A percentile compares a stretch with the other conserved stretches of the same genome.
These are phyloP conservation scores for Pecten maximus DNA, from an alignment of 2,888 invertebrate genomes.

Conservation along the genomic window DNA sequence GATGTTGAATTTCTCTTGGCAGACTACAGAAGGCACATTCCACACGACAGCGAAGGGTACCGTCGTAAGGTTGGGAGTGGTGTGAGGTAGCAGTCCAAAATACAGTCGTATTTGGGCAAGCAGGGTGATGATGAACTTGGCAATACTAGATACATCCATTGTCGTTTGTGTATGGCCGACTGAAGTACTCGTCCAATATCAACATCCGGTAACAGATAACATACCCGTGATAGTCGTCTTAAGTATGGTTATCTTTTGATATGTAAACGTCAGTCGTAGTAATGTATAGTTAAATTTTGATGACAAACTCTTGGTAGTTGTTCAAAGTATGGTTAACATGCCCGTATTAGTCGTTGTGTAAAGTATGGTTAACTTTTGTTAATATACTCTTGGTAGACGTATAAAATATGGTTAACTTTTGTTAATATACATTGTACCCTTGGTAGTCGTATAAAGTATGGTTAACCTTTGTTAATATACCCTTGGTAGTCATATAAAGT, in stretches of 20 bases:
- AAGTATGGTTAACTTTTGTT: neutral
- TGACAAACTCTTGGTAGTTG: too few species aligned
- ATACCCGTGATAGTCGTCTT: neutral
- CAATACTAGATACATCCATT: neutral
- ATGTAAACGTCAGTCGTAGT: too few species aligned
- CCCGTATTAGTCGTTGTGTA: neutral
- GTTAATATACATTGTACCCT: too few species aligned
- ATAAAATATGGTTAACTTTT: too few species aligned
- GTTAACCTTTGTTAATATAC: too few species aligned
- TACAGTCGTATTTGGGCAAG: neutral
- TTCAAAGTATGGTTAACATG: too few species aligned
- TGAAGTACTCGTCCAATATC: neutral
- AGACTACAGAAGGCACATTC: conserved; percentile 68
- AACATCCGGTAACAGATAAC: neutral
- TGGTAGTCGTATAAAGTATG: too few species aligned
- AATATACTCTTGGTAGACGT: too few species aligned
- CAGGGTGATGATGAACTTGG: neutral
- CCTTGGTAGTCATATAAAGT: too few species aligned
- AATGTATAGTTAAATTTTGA: too few species aligned
- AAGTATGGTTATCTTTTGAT: too few species aligned
- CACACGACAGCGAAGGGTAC: conserved; percentile 67
- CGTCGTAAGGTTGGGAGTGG: neutral
- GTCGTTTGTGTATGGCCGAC: neutral
- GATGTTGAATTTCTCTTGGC: conserved; percentile 61
- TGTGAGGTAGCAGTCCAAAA: neutral